Evolutionary conservation across 2,888 invertebrate species (phyloP), one percentile per base, ranked within the genome.

Genomic region (Pristionchus japonicus): DNA sequence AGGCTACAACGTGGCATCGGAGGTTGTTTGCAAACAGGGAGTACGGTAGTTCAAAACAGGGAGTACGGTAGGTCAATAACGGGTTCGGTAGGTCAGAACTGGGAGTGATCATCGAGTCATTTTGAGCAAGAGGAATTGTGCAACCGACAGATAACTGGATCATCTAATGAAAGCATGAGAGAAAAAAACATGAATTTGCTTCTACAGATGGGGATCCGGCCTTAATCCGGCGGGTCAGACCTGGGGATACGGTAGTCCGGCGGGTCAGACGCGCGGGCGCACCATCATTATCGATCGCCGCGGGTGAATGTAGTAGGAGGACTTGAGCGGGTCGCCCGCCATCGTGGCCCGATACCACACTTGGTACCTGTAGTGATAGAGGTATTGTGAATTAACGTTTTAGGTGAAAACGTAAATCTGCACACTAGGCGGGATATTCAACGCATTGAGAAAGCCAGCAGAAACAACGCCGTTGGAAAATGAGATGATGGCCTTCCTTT

Each of bases 241-340:
- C n/a, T n/a, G n/a, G n/a, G 74, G 74, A 43, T 43, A 77, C 43
- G 37, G 74, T 77, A 77, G n/a, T 23, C 74, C 11, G 74, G 74
- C n/a, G 3, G 67, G 37, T 70, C 43, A 77, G 3, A 43, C 0
- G 3, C 74, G 40, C 34, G 89, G 88, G 52, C 92, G 88, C 64
- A 92, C 64, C 89, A 91, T 88, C 90, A 92, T 92, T 27, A 92
- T 52, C 40, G 91, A 90, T 64, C 88, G 85, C n/a, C 74, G 83
- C 17, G 92, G 92, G 52, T 92, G 91, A 64, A 92, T 90, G 88
- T 88, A 52, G 83, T 92, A 92, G 83, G 83, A 83, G 9, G 43
- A 52, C 34, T 49, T 52, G 52, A 37, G 11, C 9, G 37, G 20
- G 31, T 83, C 83, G 17, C 52, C 83, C 0, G 17, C 52, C 52